phyloP scores from a whole-genome alignment of 1,140 invertebrate genomes.

The Zelostemma sp. region DNA sequence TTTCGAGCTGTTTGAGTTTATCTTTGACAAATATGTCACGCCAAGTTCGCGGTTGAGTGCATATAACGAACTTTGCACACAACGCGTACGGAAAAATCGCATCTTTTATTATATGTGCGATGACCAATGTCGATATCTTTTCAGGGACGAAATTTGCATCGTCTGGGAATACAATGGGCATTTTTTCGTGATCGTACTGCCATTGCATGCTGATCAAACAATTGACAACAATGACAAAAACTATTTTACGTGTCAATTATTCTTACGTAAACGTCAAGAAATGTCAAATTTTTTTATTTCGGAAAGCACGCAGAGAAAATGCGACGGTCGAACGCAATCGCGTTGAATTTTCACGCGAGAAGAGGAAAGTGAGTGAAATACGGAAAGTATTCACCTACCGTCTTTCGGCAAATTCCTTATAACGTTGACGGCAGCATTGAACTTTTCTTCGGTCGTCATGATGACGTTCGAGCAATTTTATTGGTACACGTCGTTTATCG shows the following conservation, averaged over 20 bases:
- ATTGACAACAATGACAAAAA: too few species aligned
- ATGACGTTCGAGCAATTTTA: slow-evolving; percentile 20
- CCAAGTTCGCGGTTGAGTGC: slow-evolving; percentile 6
- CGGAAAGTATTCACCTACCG: slow-evolving; percentile 74
- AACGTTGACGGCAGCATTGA: slow-evolving; percentile 89
- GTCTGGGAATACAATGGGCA: neutral
- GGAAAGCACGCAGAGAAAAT: too few species aligned
- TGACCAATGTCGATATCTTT: too few species aligned
- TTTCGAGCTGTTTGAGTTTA: slow-evolving; percentile 3
- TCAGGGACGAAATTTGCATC: too few species aligned
- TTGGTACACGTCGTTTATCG: slow-evolving; percentile 20
- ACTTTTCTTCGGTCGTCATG: slow-evolving; percentile 86
- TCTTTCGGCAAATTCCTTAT: slow-evolving; percentile 89
- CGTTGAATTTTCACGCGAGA: neutral
- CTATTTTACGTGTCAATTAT: too few species aligned
- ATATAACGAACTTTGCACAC: slow-evolving; percentile 8
- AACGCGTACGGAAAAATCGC: too few species aligned
- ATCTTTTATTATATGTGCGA: too few species aligned
- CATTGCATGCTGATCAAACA: slow-evolving; percentile 7
- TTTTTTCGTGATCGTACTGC: slow-evolving; percentile 1
- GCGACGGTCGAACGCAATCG: too few species aligned
- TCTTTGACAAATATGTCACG: slow-evolving; percentile 16
- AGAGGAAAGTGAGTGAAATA: slow-evolving; percentile 2
- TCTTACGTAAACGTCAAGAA: slow-evolving; percentile 5
- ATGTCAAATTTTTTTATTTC: too few species aligned